Percentiles rank a stretch among this genome's conserved stretches.
Conservation (phyloP, 1,140 invertebrate species). For the Drosophila tsacasi region DNA sequence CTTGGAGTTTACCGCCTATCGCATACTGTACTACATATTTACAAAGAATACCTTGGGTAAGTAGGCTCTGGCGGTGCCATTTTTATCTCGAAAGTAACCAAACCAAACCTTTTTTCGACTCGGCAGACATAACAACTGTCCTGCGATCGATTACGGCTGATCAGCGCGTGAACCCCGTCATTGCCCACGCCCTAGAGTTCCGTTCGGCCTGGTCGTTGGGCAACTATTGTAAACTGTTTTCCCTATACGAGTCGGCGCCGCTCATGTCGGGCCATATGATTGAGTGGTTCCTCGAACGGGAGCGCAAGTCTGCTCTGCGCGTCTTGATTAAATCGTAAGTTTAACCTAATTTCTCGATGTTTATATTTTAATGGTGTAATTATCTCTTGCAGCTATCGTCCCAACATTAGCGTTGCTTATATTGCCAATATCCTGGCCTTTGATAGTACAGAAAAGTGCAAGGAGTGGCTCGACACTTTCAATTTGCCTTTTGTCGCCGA, state of each 20-base stretch:
- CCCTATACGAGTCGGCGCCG: conserved; percentile 94
- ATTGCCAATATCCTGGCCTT: conserved; percentile 94
- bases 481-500: conserved; percentile 90
- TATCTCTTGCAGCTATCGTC: conserved; percentile 94
- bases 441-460: conserved; percentile 91
- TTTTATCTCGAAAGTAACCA: conserved; percentile 4
- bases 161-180: conserved; percentile 93
- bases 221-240: conserved; percentile 97
- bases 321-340: conserved; percentile 98
- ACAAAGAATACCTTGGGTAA: conserved; percentile 98
- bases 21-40: conserved; percentile 98
- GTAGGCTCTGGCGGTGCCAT: conserved; percentile 27
- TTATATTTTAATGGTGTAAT: neutral
- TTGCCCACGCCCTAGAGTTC: conserved; percentile 94
- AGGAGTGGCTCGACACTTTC: conserved; percentile 94
- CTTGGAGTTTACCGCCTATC: conserved; percentile 97
- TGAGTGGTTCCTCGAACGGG: conserved; percentile 98
- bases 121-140: conserved; percentile 95
- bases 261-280: conserved; percentile 98
- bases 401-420: conserved; percentile 94
- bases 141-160: conserved; percentile 91
- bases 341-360: neutral
- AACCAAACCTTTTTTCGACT: conserved; percentile 77
- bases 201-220: conserved; percentile 95
- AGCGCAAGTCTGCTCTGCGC: conserved; percentile 95